Evolutionary conservation across 2,888 invertebrate species (phyloP).

Genomic region (Acrobasis suavella): DNA sequence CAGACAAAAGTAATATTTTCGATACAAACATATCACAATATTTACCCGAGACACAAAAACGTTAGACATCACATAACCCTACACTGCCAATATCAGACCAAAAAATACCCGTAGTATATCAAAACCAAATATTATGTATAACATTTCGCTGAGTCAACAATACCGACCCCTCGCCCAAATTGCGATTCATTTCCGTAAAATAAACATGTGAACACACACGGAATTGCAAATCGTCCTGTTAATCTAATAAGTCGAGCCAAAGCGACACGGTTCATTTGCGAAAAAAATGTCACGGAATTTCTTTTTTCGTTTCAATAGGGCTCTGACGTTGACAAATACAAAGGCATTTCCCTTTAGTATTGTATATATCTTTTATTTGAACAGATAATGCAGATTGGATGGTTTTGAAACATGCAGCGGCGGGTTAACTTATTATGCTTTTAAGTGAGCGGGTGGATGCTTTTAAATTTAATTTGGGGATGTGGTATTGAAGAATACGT

Average conservation of each 20-base stretch:
- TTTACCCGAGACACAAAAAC: not conserved
- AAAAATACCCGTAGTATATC: constrained; percentile 32
- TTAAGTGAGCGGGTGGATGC: constrained; percentile 15
- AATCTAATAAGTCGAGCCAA: constrained; percentile 77
- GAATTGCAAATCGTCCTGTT: constrained; percentile 82
- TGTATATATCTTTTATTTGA: constrained; percentile 66
- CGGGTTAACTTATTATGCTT: constrained; percentile 20
- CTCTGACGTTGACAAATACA: constrained; percentile 79
- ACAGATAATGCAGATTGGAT: constrained; percentile 70
- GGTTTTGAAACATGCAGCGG: constrained; percentile 24
- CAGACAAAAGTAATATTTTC: constrained; percentile 1
- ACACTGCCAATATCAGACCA: constrained; percentile 12
- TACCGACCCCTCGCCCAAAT: constrained; percentile 61
- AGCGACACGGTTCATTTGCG: constrained; percentile 78
- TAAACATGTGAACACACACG: constrained; percentile 77
- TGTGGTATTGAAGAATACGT: constrained; percentile 1
- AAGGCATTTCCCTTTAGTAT: constrained; percentile 72
- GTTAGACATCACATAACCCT: constrained; percentile 24
- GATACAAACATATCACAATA: constrained; percentile 18
- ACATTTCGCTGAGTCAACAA: constrained; percentile 68
- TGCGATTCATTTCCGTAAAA: constrained; percentile 81
- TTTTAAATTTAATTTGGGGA: constrained; percentile 14
- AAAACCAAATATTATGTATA: constrained; percentile 51
- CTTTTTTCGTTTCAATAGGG: constrained; percentile 53
- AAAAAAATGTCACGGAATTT: constrained; percentile 70